These are phyloP conservation scores for Propsilocerus akamusi DNA, from an alignment of 1,140 invertebrate species.

Conservation along the genomic window DNA sequence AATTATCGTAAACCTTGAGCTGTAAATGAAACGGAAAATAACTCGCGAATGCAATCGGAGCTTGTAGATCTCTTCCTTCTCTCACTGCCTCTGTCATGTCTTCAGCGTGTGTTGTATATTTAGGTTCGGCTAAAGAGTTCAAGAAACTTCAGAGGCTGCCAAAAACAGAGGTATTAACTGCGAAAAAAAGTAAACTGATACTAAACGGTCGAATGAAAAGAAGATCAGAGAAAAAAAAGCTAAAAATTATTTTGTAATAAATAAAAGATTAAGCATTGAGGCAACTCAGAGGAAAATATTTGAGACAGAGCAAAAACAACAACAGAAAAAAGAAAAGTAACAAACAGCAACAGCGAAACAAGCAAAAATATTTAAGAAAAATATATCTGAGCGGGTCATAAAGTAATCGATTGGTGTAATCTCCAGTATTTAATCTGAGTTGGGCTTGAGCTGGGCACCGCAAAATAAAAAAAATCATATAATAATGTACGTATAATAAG, in stretches of 20 bases:
- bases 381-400: background rate
- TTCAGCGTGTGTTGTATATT: no score
- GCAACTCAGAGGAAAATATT: background rate
- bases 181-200: slow-evolving; percentile 1
- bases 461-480: background rate
- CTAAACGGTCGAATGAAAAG: background rate
- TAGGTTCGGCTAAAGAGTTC: background rate
- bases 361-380: background rate
- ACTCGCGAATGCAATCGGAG: background rate
- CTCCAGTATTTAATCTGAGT: slow-evolving; percentile 1
- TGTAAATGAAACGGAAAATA: no score
- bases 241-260: slow-evolving; percentile 4
- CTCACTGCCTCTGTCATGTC: no score
- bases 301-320: background rate
- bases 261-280: slow-evolving; percentile 1
- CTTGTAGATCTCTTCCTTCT: background rate
- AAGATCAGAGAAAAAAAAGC: background rate
- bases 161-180: background rate
- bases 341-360: background rate
- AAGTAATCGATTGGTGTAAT: slow-evolving; percentile 2
- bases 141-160: slow-evolving; percentile 2
- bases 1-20: no score
- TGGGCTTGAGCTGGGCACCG: no score
- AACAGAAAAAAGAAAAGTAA: no score
- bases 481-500: background rate